Evolutionary conservation across 1,140 invertebrate species (phyloP).

Genomic region (Alviniconcha marisindica): DNA sequence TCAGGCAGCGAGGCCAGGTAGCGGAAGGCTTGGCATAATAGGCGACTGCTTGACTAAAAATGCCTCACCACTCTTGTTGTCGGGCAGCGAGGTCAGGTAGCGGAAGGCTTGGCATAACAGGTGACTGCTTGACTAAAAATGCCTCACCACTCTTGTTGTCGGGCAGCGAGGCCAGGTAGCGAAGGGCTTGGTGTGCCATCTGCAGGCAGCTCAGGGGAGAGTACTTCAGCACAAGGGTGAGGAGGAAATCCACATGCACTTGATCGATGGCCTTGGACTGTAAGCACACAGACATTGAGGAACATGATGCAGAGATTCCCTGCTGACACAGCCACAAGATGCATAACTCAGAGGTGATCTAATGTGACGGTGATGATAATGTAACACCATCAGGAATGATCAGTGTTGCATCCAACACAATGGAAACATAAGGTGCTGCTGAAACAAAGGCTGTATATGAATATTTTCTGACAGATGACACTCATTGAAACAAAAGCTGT

Average conservation of each 20-base stretch:
- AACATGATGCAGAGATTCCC: too few relatives aligned
- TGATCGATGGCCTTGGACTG: slow-evolving; percentile 21
- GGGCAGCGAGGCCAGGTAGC: slow-evolving; percentile 83
- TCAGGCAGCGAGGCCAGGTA: slow-evolving; percentile 83
- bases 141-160: slow-evolving; percentile 79
- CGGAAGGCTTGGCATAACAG: slow-evolving; percentile 78
- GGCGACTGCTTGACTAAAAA: too few relatives aligned
- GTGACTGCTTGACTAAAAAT: neutral
- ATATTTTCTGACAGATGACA: too few relatives aligned
- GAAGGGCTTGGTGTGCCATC: slow-evolving; percentile 82
- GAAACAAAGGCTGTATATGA: too few relatives aligned
- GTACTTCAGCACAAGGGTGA: slow-evolving; percentile 81
- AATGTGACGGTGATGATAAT: too few relatives aligned
- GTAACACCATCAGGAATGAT: too few relatives aligned
- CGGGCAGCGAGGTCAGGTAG: slow-evolving; percentile 82
- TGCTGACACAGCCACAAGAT: too few relatives aligned
- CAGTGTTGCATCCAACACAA: too few relatives aligned
- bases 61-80: slow-evolving; percentile 79
- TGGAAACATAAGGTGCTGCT: too few relatives aligned
- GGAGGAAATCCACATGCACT: slow-evolving; percentile 83
- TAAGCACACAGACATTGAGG: neutral
- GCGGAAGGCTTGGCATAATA: slow-evolving; percentile 81
- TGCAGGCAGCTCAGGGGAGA: slow-evolving; percentile 80
- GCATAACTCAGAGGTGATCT: too few relatives aligned
- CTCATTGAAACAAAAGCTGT: too few relatives aligned